Evolutionary conservation across 1,140 invertebrate genomes (phyloP), one percentile per base, ranked within the genome.

Genomic region (Cydia fagiglandana): DNA sequence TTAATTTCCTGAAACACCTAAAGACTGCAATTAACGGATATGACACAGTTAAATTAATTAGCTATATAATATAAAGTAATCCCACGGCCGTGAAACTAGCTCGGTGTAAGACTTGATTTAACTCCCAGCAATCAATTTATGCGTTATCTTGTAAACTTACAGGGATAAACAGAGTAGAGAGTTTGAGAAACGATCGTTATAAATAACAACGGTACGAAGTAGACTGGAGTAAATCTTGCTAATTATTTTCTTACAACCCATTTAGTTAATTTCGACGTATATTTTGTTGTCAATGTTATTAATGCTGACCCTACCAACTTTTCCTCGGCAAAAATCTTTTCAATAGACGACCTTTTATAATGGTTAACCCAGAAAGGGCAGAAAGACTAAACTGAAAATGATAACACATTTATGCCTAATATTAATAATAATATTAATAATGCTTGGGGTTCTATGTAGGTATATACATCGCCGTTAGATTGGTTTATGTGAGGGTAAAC

Each of bases 41-140:
- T 53, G 5, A 17, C n/a, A 15, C 6, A 56, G 5, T n/a, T 24
- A 24, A 61, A 9, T 61, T 7, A 70, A 17, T 45, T 70, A 1
- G 17, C 66, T 38, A 70, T 68, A 15, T 34, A 68, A 66, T 41
- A 13, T 38, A 70, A 4, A 41, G 66, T 38, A 17, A n/a, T 70
- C 66, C 34, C 66, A 70, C 66, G 66, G 6, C 30, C 34, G 9
- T 20, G 4, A 41, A 41, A 70, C 66, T 70, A 41, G 34, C 66
- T 70, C n/a, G 17, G 34, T 7, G 34, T 70, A 17, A 41, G 66
- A 70, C 66, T 70, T 38, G 30, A 10, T 38, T 34, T 38, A 41
- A 38, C 66, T 70, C 15, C 66, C 66, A 70, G 66, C 34, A 38
- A 70, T 70, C 66, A 70, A 70, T 70, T 70, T 70, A 38, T 61